Base-by-base conservation (phyloP, 2,797 vertebrate species). In the Parauchenoglanis punctatus region DNA sequence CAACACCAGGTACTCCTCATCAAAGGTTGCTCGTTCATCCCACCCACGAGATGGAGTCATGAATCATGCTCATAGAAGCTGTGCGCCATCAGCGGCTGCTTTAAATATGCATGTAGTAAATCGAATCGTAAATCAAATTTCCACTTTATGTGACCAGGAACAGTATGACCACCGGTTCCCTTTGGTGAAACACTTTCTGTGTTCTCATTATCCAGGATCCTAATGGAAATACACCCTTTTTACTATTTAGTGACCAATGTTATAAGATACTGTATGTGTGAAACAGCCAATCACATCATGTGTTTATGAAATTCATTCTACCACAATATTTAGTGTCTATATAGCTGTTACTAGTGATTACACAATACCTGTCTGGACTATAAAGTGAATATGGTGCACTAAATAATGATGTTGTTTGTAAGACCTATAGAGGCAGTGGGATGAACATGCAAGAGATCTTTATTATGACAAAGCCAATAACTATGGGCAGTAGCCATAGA, bases 11-110 rank as follows among this genome's bases (percentile, higher is more conserved):
- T 95, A 96, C 96, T 96, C 95, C 95, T 93, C 94, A 96, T 97
- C 96, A 96, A 96, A 96, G 95, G 95, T 96, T 96, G 95, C 96
- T 96, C 96, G 96, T 96, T 97, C 96, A 96, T 96, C 96, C 93
- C 87, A 95, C 94, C 95, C 94, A 95, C 94, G 93, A 94, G 93
- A 92, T 96, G 93, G 93, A 94, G 94, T 95, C 96, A 95, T 95
- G 89, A 77, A 88, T 83, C 81, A 87, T 65, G 85, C 78, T 59
- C 84, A 59, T 58, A 67, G 84, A 83, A 85, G 87, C 84, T 85
- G 58, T 73, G 85, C 28, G 20, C 87, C 85, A 81, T 85, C 87
- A 76, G 58, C n/a, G 84, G 72, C 70, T 52, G 49, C 84, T 88
- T 85, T 85, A 85, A 85, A 88, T 88, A 88, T 88, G 87, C 87